A percentile compares a stretch with the other conserved stretches of the same genome.
These are phyloP conservation scores for Brachymystax lenok DNA, from an alignment of 2,797 vertebrate species.

Conservation along the genomic window DNA sequence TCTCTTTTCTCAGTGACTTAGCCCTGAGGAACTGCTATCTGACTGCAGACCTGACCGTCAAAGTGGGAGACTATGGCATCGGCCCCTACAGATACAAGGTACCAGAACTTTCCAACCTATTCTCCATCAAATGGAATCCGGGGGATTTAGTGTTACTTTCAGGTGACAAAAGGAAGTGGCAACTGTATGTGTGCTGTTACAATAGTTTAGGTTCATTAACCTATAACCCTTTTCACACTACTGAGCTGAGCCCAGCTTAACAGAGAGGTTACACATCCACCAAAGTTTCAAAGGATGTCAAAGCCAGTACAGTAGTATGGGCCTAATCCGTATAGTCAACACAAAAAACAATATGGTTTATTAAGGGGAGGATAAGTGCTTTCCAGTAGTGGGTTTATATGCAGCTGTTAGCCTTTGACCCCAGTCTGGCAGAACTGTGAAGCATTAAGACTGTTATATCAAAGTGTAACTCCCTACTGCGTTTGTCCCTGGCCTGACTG, in stretches of 20 bases:
- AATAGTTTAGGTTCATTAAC: no score
- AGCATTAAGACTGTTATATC: slow-evolving; percentile 15
- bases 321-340: background rate
- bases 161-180: no score
- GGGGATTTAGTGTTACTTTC: background rate
- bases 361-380: slow-evolving; percentile 1
- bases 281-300: no score
- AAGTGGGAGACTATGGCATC: slow-evolving; percentile 95
- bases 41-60: slow-evolving; percentile 92
- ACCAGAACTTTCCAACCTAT: slow-evolving; percentile 49
- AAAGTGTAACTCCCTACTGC: no score
- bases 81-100: slow-evolving; percentile 93
- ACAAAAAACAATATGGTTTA: slow-evolving; percentile 1
- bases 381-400: background rate
- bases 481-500: background rate
- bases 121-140: background rate
- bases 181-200: no score
- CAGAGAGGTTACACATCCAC: no score
- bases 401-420: slow-evolving; percentile 18
- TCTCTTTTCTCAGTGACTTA: slow-evolving; percentile 80
- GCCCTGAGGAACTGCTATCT: slow-evolving; percentile 95
- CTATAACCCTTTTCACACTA: background rate
- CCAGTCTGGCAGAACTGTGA: slow-evolving; percentile 10
- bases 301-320: no score
- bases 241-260: no score